Evolutionary conservation across 2,797 vertebrate species (phyloP).

Genomic region (Protonibea diacanthus): DNA sequence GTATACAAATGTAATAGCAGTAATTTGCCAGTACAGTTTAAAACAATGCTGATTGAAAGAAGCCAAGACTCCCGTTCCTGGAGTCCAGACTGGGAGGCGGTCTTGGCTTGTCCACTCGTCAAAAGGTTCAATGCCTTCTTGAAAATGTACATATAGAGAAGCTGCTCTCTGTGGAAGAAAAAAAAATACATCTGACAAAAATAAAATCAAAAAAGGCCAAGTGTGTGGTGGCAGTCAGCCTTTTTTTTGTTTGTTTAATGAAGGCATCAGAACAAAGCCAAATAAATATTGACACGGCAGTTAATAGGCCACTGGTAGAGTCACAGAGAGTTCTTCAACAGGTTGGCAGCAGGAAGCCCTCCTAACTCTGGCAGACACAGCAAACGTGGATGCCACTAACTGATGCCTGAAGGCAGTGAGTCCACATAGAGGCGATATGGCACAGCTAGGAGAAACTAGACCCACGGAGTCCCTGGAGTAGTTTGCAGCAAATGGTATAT

Average conservation of each 20-base stretch:
- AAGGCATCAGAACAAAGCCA: constrained; percentile 92
- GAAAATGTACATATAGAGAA: constrained; percentile 68
- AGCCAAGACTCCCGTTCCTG: constrained; percentile 82
- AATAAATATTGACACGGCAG: constrained; percentile 93
- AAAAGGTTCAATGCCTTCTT: constrained; percentile 70
- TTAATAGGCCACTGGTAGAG: constrained; percentile 91
- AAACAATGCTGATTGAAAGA: constrained; percentile 84
- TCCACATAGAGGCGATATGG: constrained; percentile 91
- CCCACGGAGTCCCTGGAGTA: constrained; percentile 73
- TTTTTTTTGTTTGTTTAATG: constrained; percentile 72
- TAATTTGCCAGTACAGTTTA: constrained; percentile 86
- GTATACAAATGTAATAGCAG: constrained; percentile 87
- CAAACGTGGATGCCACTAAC: constrained; percentile 91
- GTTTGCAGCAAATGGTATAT: constrained; percentile 84
- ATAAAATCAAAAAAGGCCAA: constrained; percentile 57
- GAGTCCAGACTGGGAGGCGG: constrained; percentile 63
- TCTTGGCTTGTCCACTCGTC: constrained; percentile 45
- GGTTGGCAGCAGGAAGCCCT: constrained; percentile 91
- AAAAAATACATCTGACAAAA: constrained; percentile 78
- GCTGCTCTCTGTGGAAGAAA: constrained; percentile 85
- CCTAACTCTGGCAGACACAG: constrained; percentile 91
- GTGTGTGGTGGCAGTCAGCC: constrained; percentile 87
- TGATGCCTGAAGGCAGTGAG: constrained; percentile 90
- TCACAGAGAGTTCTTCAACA: constrained; percentile 89
- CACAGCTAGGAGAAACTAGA: constrained; percentile 89